Evolutionary conservation across 1,140 invertebrate species (phyloP).

Genomic region (Drosophila sulfurigaster): DNA sequence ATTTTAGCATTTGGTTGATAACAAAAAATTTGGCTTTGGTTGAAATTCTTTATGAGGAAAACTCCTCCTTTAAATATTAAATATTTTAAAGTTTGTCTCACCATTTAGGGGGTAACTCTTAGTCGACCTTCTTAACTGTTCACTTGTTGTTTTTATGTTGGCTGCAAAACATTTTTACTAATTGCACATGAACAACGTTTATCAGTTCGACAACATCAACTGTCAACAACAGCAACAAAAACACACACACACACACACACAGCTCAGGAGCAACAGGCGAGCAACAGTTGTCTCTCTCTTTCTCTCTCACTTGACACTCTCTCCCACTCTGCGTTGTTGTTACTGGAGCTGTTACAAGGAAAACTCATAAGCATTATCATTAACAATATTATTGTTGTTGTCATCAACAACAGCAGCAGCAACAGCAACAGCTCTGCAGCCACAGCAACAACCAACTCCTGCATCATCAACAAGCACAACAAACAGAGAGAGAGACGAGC

Average conservation of each 20-base stretch:
- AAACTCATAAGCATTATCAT: conserved; percentile 83
- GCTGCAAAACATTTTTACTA: conserved; percentile 69
- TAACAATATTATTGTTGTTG: conserved; percentile 84
- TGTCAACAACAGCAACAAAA: conserved; percentile 37
- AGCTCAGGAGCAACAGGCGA: conserved; percentile 21
- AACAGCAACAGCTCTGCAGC: conserved; percentile 25
- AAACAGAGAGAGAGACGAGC: conserved; percentile 18
- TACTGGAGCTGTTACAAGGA: conserved; percentile 66
- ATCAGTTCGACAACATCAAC: conserved; percentile 66
- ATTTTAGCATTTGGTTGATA: no score
- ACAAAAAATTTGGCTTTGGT: no score
- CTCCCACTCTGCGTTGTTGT: conserved; percentile 30
- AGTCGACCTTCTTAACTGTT: not conserved
- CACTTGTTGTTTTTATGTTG: conserved; percentile 23
- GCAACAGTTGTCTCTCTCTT: not conserved
- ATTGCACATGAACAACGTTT: conserved; percentile 75
- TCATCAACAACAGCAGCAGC: conserved; percentile 57
- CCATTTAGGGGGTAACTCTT: conserved; percentile 13
- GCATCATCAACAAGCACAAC: conserved; percentile 74
- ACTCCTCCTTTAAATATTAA: not conserved
- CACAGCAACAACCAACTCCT: conserved; percentile 39
- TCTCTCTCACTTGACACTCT: not conserved
- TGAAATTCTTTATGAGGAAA: no score
- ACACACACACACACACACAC: conserved; percentile 20
- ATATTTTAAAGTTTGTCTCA: no score